Evolutionary conservation across 2,113 vertebrate genomes (phyloP).

Genomic region (Nothobranchius kuhntae): DNA sequence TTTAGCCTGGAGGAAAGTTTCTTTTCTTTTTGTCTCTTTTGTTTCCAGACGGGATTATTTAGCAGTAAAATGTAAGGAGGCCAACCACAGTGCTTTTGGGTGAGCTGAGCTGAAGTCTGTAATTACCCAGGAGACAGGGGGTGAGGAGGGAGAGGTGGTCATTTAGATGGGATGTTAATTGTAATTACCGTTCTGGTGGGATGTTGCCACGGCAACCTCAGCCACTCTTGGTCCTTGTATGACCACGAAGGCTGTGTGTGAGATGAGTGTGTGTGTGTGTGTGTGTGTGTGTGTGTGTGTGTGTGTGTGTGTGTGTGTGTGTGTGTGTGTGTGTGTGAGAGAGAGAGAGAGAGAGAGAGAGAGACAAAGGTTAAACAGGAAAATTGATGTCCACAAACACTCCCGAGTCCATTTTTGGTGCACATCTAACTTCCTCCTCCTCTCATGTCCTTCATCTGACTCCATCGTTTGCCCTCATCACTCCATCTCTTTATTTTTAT

Average conservation of each 20-base stretch:
- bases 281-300: neutral
- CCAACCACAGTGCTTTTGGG: slow-evolving; percentile 43
- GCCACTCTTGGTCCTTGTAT: slow-evolving; percentile 48
- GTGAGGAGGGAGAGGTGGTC: slow-evolving; percentile 62
- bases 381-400: slow-evolving; percentile 17
- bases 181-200: slow-evolving; percentile 73
- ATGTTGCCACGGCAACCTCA: slow-evolving; percentile 69
- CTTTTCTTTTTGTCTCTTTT: slow-evolving; percentile 25
- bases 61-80: slow-evolving; percentile 55
- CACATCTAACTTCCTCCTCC: neutral
- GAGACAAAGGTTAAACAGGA: slow-evolving; percentile 10
- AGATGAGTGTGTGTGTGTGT: neutral
- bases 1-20: slow-evolving; percentile 42
- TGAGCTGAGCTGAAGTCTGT: slow-evolving; percentile 57
- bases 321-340: neutral
- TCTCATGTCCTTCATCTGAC: neutral
- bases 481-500: neutral
- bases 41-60: slow-evolving; percentile 57
- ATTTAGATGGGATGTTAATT: slow-evolving; percentile 76
- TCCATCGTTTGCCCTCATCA: neutral
- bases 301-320: neutral
- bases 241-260: slow-evolving; percentile 35
- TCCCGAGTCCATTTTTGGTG: slow-evolving; percentile 1
- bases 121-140: slow-evolving; percentile 62
- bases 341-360: slow-evolving; percentile 2